Percentiles rank a stretch among this genome's conserved stretches.
These are phyloP conservation scores for Gandaritis pyraliata DNA, from an alignment of 2,888 invertebrate genomes.

Conservation along the genomic window DNA sequence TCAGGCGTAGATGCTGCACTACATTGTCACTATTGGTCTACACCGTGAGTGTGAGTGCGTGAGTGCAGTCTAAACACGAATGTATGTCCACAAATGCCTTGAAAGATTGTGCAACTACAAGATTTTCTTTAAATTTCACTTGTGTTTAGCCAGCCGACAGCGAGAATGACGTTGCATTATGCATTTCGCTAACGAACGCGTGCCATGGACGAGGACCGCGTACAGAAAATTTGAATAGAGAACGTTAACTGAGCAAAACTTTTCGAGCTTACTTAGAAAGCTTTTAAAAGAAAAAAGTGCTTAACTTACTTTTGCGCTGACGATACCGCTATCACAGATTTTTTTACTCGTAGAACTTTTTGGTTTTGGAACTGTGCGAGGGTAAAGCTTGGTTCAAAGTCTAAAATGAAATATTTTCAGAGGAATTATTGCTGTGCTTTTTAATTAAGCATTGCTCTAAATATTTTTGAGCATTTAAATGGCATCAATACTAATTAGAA, in stretches of 20 bases:
- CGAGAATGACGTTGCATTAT: constrained; percentile 73
- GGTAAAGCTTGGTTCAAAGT: constrained; percentile 5
- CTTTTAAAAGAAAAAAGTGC: constrained; percentile 47
- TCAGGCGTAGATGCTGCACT: too few relatives aligned
- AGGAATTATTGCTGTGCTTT: background rate
- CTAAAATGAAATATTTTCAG: too few relatives aligned
- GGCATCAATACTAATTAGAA: background rate
- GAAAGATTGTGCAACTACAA: constrained; percentile 36
- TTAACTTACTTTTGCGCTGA: constrained; percentile 33
- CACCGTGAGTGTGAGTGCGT: background rate
- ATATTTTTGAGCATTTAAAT: too few relatives aligned
- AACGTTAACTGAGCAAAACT: constrained; percentile 61
- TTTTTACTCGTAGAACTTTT: constrained; percentile 15
- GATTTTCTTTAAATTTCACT: constrained; percentile 65
- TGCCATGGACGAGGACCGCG: constrained; percentile 56
- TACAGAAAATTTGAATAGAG: constrained; percentile 68
- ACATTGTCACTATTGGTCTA: background rate
- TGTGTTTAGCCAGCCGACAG: constrained; percentile 53
- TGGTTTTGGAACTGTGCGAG: constrained; percentile 7
- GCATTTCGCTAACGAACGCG: constrained; percentile 79
- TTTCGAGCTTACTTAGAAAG: constrained; percentile 52
- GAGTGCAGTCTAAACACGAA: constrained; percentile 28
- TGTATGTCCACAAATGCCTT: constrained; percentile 32
- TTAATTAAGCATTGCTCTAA: background rate
- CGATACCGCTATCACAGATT: constrained; percentile 30